Percentiles rank a stretch among this genome's conserved stretches.
These are phyloP conservation scores for Leptinotarsa juncta DNA, from an alignment of 2,888 invertebrate species.

Conservation along the genomic window DNA sequence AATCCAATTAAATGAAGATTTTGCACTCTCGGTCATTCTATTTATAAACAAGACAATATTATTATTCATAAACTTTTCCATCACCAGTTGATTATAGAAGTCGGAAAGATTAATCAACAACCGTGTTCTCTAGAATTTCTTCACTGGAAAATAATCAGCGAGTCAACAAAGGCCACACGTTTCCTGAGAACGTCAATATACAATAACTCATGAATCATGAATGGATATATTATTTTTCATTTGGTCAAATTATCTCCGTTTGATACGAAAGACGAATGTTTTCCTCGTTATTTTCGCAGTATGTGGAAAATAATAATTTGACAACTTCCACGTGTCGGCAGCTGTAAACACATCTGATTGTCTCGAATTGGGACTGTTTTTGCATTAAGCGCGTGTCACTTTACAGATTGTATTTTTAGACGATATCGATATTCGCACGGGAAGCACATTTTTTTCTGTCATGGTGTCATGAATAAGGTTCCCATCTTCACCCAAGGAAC, in stretches of 20 bases:
- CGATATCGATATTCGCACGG: no score
- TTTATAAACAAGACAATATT: neutral
- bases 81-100: neutral
- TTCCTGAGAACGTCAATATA: neutral
- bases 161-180: conserved; percentile 6
- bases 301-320: neutral
- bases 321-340: neutral
- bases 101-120: neutral
- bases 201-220: neutral
- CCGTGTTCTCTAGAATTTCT: neutral
- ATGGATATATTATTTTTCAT: neutral
- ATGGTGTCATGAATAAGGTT: no score
- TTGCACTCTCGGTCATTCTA: neutral
- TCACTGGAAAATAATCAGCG: neutral
- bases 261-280: conserved; percentile 3
- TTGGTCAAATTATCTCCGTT: neutral
- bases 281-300: conserved; percentile 1
- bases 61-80: conserved; percentile 2
- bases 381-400: neutral
- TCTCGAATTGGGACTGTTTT: neutral
- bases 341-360: neutral
- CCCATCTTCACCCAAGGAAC: no score
- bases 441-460: no score
- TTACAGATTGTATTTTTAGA: neutral
- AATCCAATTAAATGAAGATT: neutral